Conservation (phyloP, 2,888 invertebrate species). For the Mesorhabditis spiculigera region DNA sequence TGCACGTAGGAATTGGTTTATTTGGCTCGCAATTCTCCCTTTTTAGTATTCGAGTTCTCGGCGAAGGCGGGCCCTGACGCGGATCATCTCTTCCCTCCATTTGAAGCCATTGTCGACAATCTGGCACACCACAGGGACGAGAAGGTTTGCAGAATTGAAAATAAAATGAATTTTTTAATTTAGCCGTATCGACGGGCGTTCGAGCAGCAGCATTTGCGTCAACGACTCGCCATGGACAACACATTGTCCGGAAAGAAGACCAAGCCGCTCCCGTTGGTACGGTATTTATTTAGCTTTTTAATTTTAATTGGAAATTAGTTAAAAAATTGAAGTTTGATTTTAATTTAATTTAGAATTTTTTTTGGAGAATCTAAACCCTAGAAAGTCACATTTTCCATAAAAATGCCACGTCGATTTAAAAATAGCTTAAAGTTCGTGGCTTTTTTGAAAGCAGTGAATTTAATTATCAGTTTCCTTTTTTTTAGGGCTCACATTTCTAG, state of each 20-base stretch:
- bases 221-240: background rate
- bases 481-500: too few relatives aligned
- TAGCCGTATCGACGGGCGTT: background rate
- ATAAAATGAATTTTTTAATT: background rate
- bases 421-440: too few relatives aligned
- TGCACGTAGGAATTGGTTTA: slow-evolving; percentile 8
- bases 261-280: background rate
- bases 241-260: background rate
- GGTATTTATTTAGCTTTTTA: background rate
- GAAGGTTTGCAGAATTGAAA: background rate
- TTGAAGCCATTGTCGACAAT: background rate
- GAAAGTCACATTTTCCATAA: too few relatives aligned
- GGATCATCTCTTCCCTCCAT: background rate
- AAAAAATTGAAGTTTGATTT: background rate
- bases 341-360: too few relatives aligned
- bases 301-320: background rate
- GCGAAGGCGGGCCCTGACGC: background rate
- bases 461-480: too few relatives aligned
- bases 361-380: too few relatives aligned
- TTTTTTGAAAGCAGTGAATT: too few relatives aligned
- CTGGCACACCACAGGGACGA: background rate
- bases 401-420: too few relatives aligned
- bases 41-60: background rate
- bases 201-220: background rate
- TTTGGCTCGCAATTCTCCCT: too few relatives aligned